Percentiles rank a stretch among this genome's conserved stretches.
phyloP scores from a whole-genome alignment of 2,797 vertebrate species.

The Rhinella marina region DNA sequence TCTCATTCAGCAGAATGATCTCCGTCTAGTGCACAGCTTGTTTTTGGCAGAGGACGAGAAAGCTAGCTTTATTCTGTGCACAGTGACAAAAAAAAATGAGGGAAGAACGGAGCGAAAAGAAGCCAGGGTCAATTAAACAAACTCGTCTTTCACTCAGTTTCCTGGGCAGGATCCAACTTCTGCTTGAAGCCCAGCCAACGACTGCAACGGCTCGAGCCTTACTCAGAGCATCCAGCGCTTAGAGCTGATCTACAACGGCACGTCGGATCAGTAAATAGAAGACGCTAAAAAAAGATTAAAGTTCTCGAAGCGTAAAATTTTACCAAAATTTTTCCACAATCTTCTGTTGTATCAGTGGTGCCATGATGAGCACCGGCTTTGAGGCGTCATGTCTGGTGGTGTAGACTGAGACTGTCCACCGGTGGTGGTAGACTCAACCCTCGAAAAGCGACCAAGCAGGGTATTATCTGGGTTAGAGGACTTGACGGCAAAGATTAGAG shows the following conservation, averaged over 20 bases:
- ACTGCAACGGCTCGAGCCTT: constrained; percentile 76
- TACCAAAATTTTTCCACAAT: background rate
- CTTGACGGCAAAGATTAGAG: constrained; percentile 35
- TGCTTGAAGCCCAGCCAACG: constrained; percentile 75
- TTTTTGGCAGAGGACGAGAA: constrained; percentile 51
- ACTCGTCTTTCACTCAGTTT: constrained; percentile 74
- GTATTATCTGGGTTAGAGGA: constrained; percentile 23
- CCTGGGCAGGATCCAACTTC: constrained; percentile 82
- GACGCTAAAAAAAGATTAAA: constrained; percentile 36
- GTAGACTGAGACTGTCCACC: background rate
- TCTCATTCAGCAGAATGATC: constrained; percentile 27
- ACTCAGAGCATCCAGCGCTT: constrained; percentile 67
- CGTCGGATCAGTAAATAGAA: constrained; percentile 69
- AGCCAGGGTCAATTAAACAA: constrained; percentile 73
- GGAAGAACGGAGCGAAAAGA: constrained; percentile 52
- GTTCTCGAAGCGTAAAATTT: constrained; percentile 7
- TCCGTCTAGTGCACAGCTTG: constrained; percentile 12
- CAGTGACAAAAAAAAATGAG: constrained; percentile 60
- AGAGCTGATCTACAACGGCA: constrained; percentile 71
- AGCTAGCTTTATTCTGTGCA: constrained; percentile 59
- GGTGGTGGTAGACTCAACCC: background rate
- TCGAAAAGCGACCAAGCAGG: background rate
- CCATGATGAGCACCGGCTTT: too few relatives aligned
- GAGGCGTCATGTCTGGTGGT: background rate
- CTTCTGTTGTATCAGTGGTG: background rate